Percentiles rank a stretch among this genome's conserved stretches.
Evolutionary conservation across 1,140 invertebrate genomes (phyloP).

Genomic region (Drosophila ficusphila): DNA sequence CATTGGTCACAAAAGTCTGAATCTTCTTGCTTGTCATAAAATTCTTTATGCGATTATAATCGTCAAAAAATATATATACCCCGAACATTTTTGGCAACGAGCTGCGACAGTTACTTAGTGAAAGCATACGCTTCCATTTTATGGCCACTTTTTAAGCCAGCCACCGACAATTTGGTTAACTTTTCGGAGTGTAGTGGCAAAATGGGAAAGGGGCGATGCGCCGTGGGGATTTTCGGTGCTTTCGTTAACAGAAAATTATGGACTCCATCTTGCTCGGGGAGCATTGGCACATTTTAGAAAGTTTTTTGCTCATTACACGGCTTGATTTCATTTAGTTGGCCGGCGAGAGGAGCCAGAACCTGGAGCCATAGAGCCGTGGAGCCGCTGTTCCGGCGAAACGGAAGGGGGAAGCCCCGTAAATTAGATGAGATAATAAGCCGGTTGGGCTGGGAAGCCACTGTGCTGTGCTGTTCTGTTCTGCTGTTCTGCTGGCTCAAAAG

Average conservation of each 20-base stretch:
- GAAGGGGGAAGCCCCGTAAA: constrained; percentile 41
- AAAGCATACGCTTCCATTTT: background rate
- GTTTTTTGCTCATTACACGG: constrained; percentile 63
- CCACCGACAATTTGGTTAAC: background rate
- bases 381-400: too few species aligned
- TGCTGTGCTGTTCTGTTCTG: too few species aligned
- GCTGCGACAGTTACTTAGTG: too few species aligned
- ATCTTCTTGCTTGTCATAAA: too few species aligned
- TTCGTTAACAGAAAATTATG: constrained; percentile 45
- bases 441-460: constrained; percentile 22
- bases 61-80: too few species aligned
- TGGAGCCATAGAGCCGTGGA: too few species aligned
- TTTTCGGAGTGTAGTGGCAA: constrained; percentile 3
- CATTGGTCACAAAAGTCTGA: too few species aligned
- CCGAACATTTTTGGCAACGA: too few species aligned
- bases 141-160: background rate
- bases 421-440: constrained; percentile 64
- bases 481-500: constrained; percentile 28
- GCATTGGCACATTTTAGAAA: constrained; percentile 46
- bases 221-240: background rate
- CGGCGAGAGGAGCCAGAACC: background rate
- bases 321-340: constrained; percentile 60
- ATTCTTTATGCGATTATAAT: too few species aligned
- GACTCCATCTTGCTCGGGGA: constrained; percentile 21
- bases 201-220: background rate